Percentiles rank a stretch among this genome's conserved stretches.
phyloP scores from a whole-genome alignment of 2,113 vertebrate species.

The Phyllostomus hastatus region DNA sequence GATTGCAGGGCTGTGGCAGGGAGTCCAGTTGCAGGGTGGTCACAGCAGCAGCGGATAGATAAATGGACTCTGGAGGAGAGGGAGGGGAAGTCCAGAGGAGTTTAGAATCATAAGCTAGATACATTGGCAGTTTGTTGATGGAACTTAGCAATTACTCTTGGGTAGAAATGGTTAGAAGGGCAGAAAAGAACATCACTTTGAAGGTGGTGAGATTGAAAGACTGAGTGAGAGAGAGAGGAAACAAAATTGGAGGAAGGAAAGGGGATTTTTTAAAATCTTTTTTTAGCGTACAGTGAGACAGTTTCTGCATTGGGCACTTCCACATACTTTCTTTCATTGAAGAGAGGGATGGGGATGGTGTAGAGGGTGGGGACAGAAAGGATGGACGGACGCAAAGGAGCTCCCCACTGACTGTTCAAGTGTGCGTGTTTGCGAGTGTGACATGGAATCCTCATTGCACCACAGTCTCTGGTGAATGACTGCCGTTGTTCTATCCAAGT shows the following conservation, averaged over 20 bases:
- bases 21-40: background rate
- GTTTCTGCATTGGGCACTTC: background rate
- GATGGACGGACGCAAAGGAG: background rate
- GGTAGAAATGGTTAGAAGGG: background rate
- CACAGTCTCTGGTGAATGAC: background rate
- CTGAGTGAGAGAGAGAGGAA: background rate
- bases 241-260: background rate
- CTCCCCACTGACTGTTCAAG: background rate
- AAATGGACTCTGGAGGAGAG: background rate
- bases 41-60: no score
- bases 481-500: background rate
- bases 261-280: no score
- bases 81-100: no score
- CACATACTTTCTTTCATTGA: background rate
- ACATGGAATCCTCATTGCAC: background rate
- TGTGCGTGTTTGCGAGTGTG: background rate
- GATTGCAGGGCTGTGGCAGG: background rate
- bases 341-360: background rate
- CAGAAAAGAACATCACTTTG: background rate
- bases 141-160: background rate
- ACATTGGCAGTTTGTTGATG: background rate
- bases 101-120: background rate
- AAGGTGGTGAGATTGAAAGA: background rate
- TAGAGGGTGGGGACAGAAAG: background rate
- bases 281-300: background rate